Base-by-base conservation (phyloP, 2,797 vertebrate species). In the Carduelis carduelis region DNA sequence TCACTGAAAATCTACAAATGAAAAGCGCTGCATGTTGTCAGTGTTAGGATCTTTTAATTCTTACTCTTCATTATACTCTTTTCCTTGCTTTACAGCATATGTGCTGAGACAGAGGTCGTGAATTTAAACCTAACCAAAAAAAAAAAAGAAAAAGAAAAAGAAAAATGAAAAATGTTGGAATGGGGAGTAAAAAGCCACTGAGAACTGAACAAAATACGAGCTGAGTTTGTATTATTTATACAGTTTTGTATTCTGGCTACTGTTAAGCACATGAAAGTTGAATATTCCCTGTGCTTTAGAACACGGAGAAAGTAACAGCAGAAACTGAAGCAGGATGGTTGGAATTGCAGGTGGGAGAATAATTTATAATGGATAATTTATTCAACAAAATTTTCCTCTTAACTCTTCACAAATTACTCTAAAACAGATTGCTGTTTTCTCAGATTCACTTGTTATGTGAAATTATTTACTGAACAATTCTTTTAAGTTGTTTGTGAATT, bases 181-280 rank as follows among this genome's bases (percentile, higher is more conserved):
- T 61, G 26, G 56, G 50, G 91, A 83, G n/a, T 52, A 93, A 95
- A 94, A 92, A 92, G 47, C 59, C 70, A 83, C 63, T 27, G 69
- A 96, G 39, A 22, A 52, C 41, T 49, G 81, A 93, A 72, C 79
- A 91, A 95, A 94, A 87, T 93, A 78, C 2, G 27, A 96, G 37
- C 84, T 89, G 79, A 69, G 43, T 70, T 92, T 83, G 72, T 94
- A 81, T 91, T 93, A 93, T 95, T 97, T 96, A 93, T 96, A 95
- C 53, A 93, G 90, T 96, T 98, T 97, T 96, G 92, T 97, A 95
- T 96, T 97, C 96, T 96, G 94, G 90, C 94, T 96, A 96, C 95
- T 97, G 96, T 96, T 69, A 85, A 96, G 93, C 89, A 89, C 95
- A 96, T 87, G 91, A 96, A 97, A 97, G 95, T 82, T 84, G 93